Percentiles rank a stretch among this genome's conserved stretches.
These are phyloP conservation scores for Drosophila neotestacea DNA, from an alignment of 2,888 invertebrate species.

Conservation along the genomic window DNA sequence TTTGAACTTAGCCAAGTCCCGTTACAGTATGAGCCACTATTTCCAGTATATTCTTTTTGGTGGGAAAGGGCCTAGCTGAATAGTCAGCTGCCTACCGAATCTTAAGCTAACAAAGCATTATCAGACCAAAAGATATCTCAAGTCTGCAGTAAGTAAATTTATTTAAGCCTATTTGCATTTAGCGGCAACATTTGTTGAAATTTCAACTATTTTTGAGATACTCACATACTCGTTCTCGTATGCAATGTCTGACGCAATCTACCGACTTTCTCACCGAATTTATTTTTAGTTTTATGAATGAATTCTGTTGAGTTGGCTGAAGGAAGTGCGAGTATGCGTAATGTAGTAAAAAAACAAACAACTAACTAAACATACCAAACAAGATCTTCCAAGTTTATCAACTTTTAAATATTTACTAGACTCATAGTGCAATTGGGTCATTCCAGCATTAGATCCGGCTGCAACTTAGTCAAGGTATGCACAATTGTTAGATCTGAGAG, in stretches of 20 bases:
- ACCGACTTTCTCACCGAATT: conserved; percentile 56
- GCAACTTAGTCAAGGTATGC: conserved; percentile 1
- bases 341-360: conserved; percentile 81
- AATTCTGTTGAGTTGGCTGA: conserved; percentile 49
- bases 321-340: conserved; percentile 82
- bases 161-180: conserved; percentile 64
- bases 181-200: conserved; percentile 70
- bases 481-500: conserved; percentile 13
- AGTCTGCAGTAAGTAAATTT: conserved; percentile 55
- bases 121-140: conserved; percentile 43
- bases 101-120: conserved; percentile 43
- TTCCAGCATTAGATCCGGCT: conserved; percentile 10
- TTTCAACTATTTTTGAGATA: conserved; percentile 56
- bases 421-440: conserved; percentile 71
- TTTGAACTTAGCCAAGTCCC: conserved; percentile 69
- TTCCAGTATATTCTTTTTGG: conserved; percentile 38
- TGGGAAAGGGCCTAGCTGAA: conserved; percentile 48
- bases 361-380: conserved; percentile 32
- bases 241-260: conserved; percentile 34
- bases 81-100: conserved; percentile 54
- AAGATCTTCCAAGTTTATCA: conserved; percentile 61
- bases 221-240: conserved; percentile 6
- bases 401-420: conserved; percentile 58
- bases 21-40: conserved; percentile 55
- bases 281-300: conserved; percentile 77